phyloP scores from a whole-genome alignment of 2,797 vertebrate species.

The Halcyon chelicuti region DNA sequence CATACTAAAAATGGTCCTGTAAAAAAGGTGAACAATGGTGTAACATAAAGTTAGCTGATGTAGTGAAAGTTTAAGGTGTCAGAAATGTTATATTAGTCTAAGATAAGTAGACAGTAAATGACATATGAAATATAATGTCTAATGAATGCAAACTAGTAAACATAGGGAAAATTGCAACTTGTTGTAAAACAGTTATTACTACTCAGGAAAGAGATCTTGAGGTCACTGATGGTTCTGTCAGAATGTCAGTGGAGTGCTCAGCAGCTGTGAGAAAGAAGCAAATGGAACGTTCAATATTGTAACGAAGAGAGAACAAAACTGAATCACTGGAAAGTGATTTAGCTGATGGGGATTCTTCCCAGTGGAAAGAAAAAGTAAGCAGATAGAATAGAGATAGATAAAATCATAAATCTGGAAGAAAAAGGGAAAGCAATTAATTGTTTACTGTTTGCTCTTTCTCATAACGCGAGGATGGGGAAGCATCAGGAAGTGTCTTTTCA shows the following conservation, averaged over 20 bases:
- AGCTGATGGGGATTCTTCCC: background rate
- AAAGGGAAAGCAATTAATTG: background rate
- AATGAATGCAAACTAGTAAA: background rate
- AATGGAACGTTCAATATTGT: fast-evolving
- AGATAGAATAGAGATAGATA: background rate
- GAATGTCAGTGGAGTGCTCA: background rate
- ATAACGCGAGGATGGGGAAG: background rate
- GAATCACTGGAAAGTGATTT: background rate
- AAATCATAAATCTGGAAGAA: background rate
- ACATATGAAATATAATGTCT: background rate
- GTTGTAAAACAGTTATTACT: background rate
- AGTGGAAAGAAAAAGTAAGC: background rate
- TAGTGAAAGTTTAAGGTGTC: background rate
- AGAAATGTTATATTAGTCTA: background rate
- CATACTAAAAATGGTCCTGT: background rate
- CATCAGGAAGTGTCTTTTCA: conserved; percentile 40
- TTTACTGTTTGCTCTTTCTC: background rate
- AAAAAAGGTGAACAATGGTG: background rate
- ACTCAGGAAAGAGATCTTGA: background rate
- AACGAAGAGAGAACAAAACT: background rate
- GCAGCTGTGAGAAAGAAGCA: background rate
- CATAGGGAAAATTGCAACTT: background rate
- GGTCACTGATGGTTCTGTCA: background rate
- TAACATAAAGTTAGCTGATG: background rate
- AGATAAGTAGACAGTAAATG: background rate